Conservation (phyloP, 2,797 vertebrate genomes). For the Cacajao melanocephalus region DNA sequence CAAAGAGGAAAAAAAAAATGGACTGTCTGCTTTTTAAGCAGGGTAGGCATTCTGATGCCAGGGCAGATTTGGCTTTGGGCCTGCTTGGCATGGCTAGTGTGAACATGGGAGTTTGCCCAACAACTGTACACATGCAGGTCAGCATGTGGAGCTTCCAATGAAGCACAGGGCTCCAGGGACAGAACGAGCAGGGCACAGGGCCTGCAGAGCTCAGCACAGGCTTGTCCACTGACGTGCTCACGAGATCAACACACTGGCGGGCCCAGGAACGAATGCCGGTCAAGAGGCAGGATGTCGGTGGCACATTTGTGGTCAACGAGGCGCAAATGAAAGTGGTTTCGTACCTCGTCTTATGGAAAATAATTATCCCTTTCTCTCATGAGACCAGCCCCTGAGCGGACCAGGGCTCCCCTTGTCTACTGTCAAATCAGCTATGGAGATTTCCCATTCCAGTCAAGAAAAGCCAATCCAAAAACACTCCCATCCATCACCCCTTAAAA, state of each 20-base stretch:
- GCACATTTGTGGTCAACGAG: conserved; percentile 23
- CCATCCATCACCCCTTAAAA: not conserved
- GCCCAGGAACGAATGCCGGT: not conserved
- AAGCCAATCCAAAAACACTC: not conserved
- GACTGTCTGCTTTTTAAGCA: not conserved
- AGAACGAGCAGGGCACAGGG: not conserved
- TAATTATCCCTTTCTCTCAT: not conserved
- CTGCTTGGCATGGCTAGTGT: not conserved
- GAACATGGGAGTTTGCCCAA: conserved; percentile 11
- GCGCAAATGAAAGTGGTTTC: not conserved
- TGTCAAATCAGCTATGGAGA: not conserved
- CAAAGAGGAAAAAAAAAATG: not conserved
- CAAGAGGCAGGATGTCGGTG: not conserved
- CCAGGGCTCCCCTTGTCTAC: conserved; percentile 62
- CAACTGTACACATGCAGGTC: not conserved
- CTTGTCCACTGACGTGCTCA: not conserved
- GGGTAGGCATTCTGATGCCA: not conserved
- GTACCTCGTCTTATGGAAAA: not conserved
- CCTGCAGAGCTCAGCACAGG: not conserved
- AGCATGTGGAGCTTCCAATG: not conserved
- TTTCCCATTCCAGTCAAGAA: conserved; percentile 4
- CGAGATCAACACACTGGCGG: not conserved
- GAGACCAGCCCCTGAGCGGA: not conserved
- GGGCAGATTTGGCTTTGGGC: not conserved
- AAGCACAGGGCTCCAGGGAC: not conserved